phyloP scores from a whole-genome alignment of 2,797 vertebrate species.

The Naso thynnoides region DNA sequence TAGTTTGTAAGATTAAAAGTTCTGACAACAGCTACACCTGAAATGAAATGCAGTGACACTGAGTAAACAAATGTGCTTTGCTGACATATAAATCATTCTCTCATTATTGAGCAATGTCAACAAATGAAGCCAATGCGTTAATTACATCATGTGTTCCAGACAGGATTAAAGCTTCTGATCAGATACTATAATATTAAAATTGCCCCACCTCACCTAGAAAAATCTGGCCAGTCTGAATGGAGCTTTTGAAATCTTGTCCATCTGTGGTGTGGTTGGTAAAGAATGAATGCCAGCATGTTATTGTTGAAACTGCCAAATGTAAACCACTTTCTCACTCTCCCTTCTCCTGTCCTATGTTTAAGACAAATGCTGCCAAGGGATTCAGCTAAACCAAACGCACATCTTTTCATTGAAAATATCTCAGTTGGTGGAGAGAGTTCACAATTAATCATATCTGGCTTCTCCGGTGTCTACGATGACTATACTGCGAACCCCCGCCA shows the following conservation, averaged over 20 bases:
- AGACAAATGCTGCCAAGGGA: background rate
- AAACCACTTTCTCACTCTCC: background rate
- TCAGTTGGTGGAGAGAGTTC: background rate
- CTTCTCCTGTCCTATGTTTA: background rate
- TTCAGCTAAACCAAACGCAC: background rate
- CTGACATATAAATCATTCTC: background rate
- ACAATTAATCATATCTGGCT: background rate
- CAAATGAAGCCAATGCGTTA: background rate
- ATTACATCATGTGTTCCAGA: background rate
- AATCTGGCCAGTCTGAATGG: background rate
- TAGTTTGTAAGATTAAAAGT: background rate
- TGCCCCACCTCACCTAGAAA: too few relatives aligned
- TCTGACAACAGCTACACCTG: background rate
- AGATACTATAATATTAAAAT: background rate
- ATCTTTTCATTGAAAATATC: background rate
- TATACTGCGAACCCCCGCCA: background rate
- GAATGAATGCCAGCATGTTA: slow-evolving; percentile 24
- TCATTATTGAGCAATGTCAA: slow-evolving; percentile 1
- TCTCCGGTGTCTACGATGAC: background rate
- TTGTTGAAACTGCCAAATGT: slow-evolving; percentile 1
- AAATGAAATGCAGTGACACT: background rate
- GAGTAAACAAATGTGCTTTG: background rate
- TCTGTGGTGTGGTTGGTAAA: background rate
- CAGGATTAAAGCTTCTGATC: background rate
- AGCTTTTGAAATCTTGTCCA: background rate